Evolutionary conservation across 2,113 vertebrate species (phyloP).

Genomic region (Phaethornis superciliosus): DNA sequence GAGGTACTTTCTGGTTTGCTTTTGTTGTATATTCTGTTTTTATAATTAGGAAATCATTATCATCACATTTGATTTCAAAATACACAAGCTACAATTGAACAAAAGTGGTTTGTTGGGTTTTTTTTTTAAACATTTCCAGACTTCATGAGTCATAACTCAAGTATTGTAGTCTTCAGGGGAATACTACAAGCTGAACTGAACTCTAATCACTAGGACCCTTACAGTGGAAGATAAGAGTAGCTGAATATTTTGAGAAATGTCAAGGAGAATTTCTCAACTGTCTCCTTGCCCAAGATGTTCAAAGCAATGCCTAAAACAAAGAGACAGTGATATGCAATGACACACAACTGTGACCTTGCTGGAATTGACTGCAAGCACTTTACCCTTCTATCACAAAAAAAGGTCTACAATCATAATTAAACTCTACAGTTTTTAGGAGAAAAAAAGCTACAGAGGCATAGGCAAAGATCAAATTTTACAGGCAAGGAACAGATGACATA

Average conservation of each 20-base stretch:
- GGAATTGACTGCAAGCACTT: not conserved
- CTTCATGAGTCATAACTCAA: not conserved
- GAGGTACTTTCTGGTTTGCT: not conserved
- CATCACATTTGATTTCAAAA: not conserved
- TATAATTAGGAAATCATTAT: not conserved
- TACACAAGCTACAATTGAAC: not conserved
- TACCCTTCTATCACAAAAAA: not conserved
- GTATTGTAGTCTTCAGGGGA: not conserved
- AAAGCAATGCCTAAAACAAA: not conserved
- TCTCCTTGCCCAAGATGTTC: not conserved
- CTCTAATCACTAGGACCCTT: not conserved
- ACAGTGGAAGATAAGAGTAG: not conserved
- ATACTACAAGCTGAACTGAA: not conserved
- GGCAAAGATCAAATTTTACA: not conserved
- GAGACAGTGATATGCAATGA: too few relatives aligned
- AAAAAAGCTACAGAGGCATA: not conserved
- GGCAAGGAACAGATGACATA: not conserved
- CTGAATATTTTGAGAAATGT: not conserved
- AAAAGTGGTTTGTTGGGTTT: not conserved
- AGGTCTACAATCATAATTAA: not conserved
- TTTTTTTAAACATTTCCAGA: not conserved
- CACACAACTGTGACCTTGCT: not conserved
- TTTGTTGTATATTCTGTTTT: not conserved
- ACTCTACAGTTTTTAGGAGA: not conserved
- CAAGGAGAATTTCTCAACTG: not conserved